Evolutionary conservation across 1,140 invertebrate species (phyloP), one percentile per base, ranked within the genome.

Genomic region (Oncopodura yosiiana): DNA sequence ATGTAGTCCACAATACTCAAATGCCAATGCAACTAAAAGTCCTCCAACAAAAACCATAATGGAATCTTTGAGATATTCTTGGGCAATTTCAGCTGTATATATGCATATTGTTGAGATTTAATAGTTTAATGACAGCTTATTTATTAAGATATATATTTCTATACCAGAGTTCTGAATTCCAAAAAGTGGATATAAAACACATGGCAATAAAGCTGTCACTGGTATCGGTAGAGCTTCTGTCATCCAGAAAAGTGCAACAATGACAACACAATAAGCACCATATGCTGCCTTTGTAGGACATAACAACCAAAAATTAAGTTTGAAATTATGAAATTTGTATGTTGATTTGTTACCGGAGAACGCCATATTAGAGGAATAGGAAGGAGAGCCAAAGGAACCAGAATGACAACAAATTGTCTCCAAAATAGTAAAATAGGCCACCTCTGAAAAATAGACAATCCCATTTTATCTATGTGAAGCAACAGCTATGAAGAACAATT

Each of bases 41-140:
- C 83, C 82, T 11, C 82, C 83, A 68, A 86, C 77, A 66, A 85
- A 93, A 73, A 93, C 81, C 76, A 92, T 85, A 65, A 87, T 87
- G 0, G 85, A 87, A 60, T 91, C 86, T 71, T 85, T 87, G 70
- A 88, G 79, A 64, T 88, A 88, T 12, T 64, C 61, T 4, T 49
- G 50, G 37, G 65, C 66, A 9, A 70, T 62, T 4, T 55, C 41
- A 43, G 41, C 60, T 62, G 36, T 16, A 41, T 8, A 8, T 9
- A 41, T 34, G 6, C 30, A 34, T 9, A 34, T n/a, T n/a, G n/a
- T n/a, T n/a, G n/a, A n/a, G n/a, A n/a, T n/a, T n/a, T n/a, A n/a
- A n/a, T n/a, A n/a, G n/a, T n/a, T n/a, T n/a, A n/a, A n/a, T n/a
- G n/a, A n/a, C n/a, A n/a, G n/a, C n/a, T n/a, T n/a, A n/a, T n/a